Evolutionary conservation across 1,140 invertebrate genomes (phyloP).

Genomic region (Luehdorfia chinensis): DNA sequence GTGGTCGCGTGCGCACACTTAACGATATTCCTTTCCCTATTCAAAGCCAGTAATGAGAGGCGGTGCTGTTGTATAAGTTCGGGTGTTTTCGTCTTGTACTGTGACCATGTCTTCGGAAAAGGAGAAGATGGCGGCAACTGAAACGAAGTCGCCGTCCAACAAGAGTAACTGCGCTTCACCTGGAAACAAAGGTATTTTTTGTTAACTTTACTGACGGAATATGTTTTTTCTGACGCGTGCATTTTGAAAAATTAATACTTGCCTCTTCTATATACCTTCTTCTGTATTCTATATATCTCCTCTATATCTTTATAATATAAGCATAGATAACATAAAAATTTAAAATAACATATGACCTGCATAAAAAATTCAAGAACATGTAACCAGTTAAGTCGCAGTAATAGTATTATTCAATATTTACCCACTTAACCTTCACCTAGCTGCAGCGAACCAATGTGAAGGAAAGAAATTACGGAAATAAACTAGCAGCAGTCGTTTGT

Average conservation of each 20-base stretch:
- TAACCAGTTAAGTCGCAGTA: background rate
- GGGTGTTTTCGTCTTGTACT: conserved; percentile 32
- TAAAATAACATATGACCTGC: background rate
- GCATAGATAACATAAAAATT: too few relatives aligned
- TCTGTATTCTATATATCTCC: background rate
- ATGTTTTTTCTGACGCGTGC: too few relatives aligned
- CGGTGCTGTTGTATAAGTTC: conserved; percentile 37
- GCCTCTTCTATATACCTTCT: too few relatives aligned
- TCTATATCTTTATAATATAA: background rate
- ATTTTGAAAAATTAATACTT: too few relatives aligned
- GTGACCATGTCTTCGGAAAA: conserved; percentile 65
- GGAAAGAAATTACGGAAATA: conserved; percentile 43
- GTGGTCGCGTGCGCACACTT: conserved; percentile 35
- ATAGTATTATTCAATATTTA: conserved; percentile 12
- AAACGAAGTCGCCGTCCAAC: conserved; percentile 65
- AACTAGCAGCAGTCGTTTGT: conserved; percentile 33
- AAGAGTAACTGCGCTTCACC: conserved; percentile 70
- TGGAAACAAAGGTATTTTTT: conserved; percentile 68
- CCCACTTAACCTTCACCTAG: conserved; percentile 25
- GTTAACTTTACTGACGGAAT: background rate
- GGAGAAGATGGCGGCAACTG: conserved; percentile 65
- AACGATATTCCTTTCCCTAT: conserved; percentile 18
- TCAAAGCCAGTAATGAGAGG: conserved; percentile 48
- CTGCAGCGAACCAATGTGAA: conserved; percentile 29
- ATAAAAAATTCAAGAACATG: background rate